phyloP scores from a whole-genome alignment of 37 sponge, comb jelly and placozoan species.

The Bolinopsis microptera region DNA sequence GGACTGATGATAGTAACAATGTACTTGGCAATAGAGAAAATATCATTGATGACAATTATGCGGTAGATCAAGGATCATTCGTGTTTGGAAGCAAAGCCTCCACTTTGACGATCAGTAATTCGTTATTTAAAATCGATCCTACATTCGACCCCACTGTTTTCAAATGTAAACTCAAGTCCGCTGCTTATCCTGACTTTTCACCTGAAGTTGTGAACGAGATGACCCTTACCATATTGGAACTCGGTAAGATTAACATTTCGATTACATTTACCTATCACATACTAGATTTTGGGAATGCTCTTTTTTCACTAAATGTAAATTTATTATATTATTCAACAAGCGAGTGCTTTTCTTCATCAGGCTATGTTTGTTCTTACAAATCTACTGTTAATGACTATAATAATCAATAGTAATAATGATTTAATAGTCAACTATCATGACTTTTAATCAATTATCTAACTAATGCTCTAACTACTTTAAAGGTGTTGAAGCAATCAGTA shows the following conservation, averaged over 20 bases:
- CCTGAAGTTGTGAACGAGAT: neutral
- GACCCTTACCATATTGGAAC: neutral
- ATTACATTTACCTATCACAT: neutral
- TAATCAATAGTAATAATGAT: neutral
- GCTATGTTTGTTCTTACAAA: too few species aligned
- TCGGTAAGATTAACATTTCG: neutral
- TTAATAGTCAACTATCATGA: neutral
- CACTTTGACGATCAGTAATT: neutral
- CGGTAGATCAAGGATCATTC: neutral
- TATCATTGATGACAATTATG: neutral
- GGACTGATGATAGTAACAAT: neutral
- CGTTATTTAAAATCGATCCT: neutral
- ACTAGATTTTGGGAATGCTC: too few species aligned
- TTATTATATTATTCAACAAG: too few species aligned
- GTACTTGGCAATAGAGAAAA: neutral
- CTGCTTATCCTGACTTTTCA: neutral
- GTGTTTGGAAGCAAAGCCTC: neutral
- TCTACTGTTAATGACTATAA: too few species aligned
- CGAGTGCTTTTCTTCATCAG: too few species aligned
- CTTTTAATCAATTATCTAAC: neutral
- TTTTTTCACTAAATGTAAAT: too few species aligned
- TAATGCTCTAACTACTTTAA: too few species aligned
- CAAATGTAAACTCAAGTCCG: neutral
- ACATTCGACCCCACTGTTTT: neutral
- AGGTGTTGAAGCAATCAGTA: neutral